Evolutionary conservation across 2,888 invertebrate species (phyloP).

Genomic region (Himalopsyche tibetana): DNA sequence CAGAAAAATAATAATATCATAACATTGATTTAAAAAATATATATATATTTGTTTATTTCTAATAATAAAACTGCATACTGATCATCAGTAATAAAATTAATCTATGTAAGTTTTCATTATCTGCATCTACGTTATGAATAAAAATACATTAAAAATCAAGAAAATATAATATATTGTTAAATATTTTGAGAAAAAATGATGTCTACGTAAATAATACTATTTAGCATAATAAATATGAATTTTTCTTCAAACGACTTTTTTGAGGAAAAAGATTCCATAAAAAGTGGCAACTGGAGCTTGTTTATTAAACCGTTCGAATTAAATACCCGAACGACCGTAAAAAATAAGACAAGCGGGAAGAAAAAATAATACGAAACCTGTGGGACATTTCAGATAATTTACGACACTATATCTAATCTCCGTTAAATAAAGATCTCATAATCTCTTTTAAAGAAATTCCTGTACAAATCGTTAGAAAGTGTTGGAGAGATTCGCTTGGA

Average conservation of each 20-base stretch:
- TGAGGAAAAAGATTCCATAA: not conserved
- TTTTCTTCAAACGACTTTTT: not conserved
- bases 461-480: conserved; percentile 41
- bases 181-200: no score
- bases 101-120: no score
- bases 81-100: no score
- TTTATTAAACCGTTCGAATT: conserved; percentile 15
- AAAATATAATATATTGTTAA: no score
- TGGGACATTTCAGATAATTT: conserved; percentile 30
- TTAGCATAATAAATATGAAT: no score
- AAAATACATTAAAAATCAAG: no score
- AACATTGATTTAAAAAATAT: no score
- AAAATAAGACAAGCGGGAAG: not conserved
- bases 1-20: no score
- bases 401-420: conserved; percentile 30
- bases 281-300: conserved; percentile 7
- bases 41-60: no score
- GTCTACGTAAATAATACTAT: no score
- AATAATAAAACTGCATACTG: no score
- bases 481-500: conserved; percentile 37
- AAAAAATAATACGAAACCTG: conserved; percentile 34
- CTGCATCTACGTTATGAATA: no score
- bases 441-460: conserved; percentile 37
- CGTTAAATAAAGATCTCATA: conserved; percentile 30
- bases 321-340: conserved; percentile 10